Evolutionary conservation across 2,888 invertebrate genomes (phyloP), one percentile per base, ranked within the genome.

Genomic region (Actias luna): DNA sequence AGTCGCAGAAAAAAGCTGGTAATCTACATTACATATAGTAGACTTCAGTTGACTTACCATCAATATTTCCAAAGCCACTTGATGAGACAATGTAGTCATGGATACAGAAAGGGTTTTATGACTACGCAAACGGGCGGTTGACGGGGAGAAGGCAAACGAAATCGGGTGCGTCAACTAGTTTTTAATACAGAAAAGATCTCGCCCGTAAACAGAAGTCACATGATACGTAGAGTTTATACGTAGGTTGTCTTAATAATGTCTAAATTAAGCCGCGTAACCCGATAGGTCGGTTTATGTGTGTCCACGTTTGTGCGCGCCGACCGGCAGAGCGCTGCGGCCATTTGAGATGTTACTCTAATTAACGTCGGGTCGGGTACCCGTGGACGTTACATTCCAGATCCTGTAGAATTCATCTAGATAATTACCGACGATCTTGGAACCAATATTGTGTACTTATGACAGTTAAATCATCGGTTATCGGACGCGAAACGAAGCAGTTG

Each of bases 361-460:
- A 50, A 12, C 14, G 22, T 50, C 46, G 46, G 22, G 22, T 46
- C 25, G 46, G 22, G 12, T 50, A 50, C 22, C 46, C 22, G 12
- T 25, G 46, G 46, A 25, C 46, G 12, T 25, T 50, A 50, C 46
- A 25, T 50, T 50, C 46, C 46, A 50, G 46, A 50, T 50, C 46
- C 25, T 50, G 25, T 25, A 25, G 46, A 50, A 50, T 50, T 50
- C 10, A 25, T 50, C 12, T 25, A 14, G 12, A 25, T 25, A 22
- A 46, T 50, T 25, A 25, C 12, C 46, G 22, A 12, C 46, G 25
- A 22, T 50, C 10, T 50, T 22, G 2, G 22, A 50, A 12, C 25
- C 22, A 50, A 50, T 3, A 12, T 50, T 50, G 12, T 50, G 7
- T 46, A 22, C 7, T 39, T 0, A 16, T n/a, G 5, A 7, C 5